phyloP scores from a whole-genome alignment of 1,140 invertebrate species.

The Caenorhabditis tropicalis region DNA sequence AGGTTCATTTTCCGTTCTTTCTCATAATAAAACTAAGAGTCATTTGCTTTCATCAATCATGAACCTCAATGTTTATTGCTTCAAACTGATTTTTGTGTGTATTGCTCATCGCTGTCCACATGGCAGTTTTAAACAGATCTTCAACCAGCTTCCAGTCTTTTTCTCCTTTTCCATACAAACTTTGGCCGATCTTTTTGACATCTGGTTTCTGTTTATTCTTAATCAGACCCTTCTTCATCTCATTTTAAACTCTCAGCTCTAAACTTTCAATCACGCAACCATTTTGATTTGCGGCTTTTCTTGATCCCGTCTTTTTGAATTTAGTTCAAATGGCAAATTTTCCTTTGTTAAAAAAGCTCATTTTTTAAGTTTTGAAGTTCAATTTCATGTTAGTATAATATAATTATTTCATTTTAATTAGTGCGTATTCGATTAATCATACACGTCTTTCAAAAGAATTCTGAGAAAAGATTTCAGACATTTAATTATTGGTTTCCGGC shows the following conservation, averaged over 20 bases:
- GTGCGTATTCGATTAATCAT: background rate
- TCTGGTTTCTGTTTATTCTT: conserved; percentile 34
- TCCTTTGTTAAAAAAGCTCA: no score
- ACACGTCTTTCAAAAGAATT: background rate
- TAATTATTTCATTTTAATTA: no score
- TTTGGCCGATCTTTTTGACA: background rate
- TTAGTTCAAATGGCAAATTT: no score
- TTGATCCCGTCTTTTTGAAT: background rate
- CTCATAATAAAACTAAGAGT: no score
- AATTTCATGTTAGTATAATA: no score
- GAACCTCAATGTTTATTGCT: background rate
- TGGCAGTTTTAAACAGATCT: conserved; percentile 9
- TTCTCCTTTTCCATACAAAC: background rate
- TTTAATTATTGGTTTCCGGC: background rate
- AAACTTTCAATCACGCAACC: background rate
- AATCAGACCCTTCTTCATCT: conserved; percentile 20
- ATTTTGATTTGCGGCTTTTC: background rate
- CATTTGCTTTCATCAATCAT: background rate
- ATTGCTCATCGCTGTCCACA: background rate
- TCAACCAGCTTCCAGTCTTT: background rate
- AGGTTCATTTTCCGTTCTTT: background rate
- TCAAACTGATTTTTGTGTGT: background rate
- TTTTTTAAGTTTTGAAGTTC: no score
- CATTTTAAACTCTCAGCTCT: conserved; percentile 10
- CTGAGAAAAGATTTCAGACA: background rate